Conservation (phyloP, 1,140 invertebrate genomes). For the Cherax destructor region DNA sequence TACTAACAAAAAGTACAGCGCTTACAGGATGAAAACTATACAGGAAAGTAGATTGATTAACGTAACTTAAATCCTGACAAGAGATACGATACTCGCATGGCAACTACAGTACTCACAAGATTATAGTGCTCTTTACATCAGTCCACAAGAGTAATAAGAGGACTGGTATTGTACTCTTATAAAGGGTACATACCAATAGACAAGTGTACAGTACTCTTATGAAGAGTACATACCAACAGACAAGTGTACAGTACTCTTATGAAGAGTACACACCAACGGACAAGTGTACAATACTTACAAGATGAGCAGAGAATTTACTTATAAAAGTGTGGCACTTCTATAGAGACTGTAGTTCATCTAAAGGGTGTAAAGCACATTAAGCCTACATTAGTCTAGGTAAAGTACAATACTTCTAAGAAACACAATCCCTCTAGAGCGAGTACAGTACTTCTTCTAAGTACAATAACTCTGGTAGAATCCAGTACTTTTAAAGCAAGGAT, state of each 20-base stretch:
- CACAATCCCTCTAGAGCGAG: conserved; percentile 30
- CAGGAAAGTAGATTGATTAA: neutral
- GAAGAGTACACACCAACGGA: neutral
- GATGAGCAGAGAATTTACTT: conserved; percentile 1
- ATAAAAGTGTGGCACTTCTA: neutral
- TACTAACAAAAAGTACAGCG: conserved; percentile 3
- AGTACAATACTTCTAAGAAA: conserved; percentile 43
- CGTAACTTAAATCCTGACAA: neutral
- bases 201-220: neutral
- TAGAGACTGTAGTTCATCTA: conserved; percentile 27
- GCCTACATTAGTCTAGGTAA: conserved; percentile 27
- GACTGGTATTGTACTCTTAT: neutral
- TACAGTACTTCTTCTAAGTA: conserved; percentile 20
- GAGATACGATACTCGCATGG: conserved; percentile 17
- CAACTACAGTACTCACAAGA: conserved; percentile 15
- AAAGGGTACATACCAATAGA: neutral
- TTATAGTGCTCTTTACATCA: neutral
- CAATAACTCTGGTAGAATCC: conserved; percentile 9
- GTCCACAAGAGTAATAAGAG: neutral
- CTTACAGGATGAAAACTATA: conserved; percentile 7
- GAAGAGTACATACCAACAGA: neutral
- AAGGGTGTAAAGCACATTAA: conserved; percentile 25
- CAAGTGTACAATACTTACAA: conserved; percentile 10
- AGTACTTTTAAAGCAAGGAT: conserved; percentile 14
- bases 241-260: conserved; percentile 3